phyloP scores from a whole-genome alignment of 2,113 vertebrate genomes.

The Indicator maculatus region DNA sequence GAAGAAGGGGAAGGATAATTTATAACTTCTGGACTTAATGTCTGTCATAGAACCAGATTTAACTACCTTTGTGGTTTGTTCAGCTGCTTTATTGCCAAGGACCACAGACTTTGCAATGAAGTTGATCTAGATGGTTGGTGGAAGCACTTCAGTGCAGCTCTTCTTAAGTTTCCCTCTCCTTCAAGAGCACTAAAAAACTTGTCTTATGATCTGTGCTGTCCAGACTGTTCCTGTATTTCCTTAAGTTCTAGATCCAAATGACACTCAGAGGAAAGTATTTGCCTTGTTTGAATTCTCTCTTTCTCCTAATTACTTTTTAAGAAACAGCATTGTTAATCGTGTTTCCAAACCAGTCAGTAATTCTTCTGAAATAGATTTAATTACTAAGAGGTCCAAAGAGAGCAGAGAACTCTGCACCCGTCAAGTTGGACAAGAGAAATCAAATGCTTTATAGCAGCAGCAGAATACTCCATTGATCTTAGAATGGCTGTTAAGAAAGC shows the following conservation, averaged over 20 bases:
- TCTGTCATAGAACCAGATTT: not conserved
- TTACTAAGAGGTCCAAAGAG: constrained; percentile 34
- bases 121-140: not conserved
- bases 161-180: not conserved
- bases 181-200: not conserved
- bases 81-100: not conserved
- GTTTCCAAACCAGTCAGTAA: not conserved
- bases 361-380: constrained; percentile 43
- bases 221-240: not conserved
- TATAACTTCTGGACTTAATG: not conserved
- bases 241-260: not conserved
- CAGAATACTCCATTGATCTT: constrained; percentile 37
- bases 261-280: constrained; percentile 15
- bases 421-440: constrained; percentile 42
- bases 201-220: not conserved
- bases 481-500: constrained; percentile 46
- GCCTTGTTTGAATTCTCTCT: not conserved
- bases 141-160: not conserved
- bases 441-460: constrained; percentile 31
- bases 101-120: not conserved
- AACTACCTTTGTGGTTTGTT: not conserved
- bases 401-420: not conserved
- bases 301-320: constrained; percentile 50
- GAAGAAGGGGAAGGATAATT: not conserved
- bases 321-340: constrained; percentile 27